Conservation (phyloP, 2,888 invertebrate genomes). For the Melikaiella ostensackeni region DNA sequence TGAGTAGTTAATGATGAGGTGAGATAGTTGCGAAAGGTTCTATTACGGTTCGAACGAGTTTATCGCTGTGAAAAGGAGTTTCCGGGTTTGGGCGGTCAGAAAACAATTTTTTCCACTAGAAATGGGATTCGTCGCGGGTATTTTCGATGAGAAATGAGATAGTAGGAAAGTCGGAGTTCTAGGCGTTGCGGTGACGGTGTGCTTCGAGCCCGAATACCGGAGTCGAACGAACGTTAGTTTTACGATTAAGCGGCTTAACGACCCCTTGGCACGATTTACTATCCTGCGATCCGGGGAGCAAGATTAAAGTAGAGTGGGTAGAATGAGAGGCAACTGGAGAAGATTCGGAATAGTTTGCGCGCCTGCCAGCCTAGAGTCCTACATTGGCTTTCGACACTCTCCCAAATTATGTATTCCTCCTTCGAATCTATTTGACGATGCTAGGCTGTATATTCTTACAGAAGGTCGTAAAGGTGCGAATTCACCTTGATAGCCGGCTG, state of each 20-base stretch:
- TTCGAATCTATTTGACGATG: conserved; percentile 10
- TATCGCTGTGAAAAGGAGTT: conserved; percentile 31
- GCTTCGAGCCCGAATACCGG: conserved; percentile 48
- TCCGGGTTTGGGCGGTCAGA: conserved; percentile 36
- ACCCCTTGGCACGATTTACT: conserved; percentile 64
- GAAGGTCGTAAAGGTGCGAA: conserved; percentile 19
- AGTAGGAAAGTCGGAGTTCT: conserved; percentile 48
- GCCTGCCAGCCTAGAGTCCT: conserved; percentile 5
- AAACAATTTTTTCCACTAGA: conserved; percentile 46
- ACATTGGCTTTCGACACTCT: conserved; percentile 28
- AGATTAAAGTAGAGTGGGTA: conserved; percentile 45
- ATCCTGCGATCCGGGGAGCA: conserved; percentile 58
- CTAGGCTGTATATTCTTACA: background rate
- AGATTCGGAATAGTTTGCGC: conserved; percentile 15
- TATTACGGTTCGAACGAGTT: conserved; percentile 14
- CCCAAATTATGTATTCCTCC: conserved; percentile 30
- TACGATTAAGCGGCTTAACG: conserved; percentile 63
- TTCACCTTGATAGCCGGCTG: background rate
- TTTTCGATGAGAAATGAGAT: conserved; percentile 47
- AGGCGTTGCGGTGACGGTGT: conserved; percentile 48
- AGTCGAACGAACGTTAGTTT: conserved; percentile 54
- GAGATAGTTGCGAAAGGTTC: conserved; percentile 9
- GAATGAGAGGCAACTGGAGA: conserved; percentile 23
- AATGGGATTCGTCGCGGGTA: conserved; percentile 47
- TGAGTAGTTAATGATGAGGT: background rate